Conservation (phyloP, 2,113 vertebrate species). For the Dasyprocta punctata region DNA sequence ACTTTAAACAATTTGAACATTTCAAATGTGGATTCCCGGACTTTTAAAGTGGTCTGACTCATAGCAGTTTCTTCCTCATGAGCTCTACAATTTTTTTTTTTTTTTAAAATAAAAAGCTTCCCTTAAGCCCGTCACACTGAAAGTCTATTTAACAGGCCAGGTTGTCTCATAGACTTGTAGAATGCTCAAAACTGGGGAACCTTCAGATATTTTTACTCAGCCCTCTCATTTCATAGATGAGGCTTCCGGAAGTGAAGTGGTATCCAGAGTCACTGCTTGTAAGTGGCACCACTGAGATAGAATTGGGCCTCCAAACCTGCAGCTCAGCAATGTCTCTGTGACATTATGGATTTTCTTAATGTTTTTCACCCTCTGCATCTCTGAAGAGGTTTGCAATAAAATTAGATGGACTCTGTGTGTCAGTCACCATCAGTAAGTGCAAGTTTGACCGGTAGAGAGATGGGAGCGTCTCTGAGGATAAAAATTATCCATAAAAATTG, state of each 20-base stretch:
- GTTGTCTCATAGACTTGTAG: background rate
- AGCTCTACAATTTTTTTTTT: no score
- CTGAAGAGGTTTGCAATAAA: background rate
- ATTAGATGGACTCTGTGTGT: background rate
- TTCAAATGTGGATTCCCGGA: background rate
- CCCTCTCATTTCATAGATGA: background rate
- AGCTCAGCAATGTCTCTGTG: background rate
- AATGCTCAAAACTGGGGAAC: background rate
- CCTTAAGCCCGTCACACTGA: background rate
- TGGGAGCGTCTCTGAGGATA: background rate
- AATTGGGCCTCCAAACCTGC: background rate
- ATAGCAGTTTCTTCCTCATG: background rate
- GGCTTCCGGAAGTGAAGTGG: background rate
- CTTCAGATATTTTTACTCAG: background rate
- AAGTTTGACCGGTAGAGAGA: background rate
- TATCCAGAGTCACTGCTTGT: rapidly evolving
- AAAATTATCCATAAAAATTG: background rate
- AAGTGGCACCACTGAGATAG: background rate
- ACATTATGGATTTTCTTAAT: no score
- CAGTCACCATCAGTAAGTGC: background rate
- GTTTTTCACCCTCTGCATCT: no score
- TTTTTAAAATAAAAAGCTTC: background rate
- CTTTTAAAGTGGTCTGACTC: background rate
- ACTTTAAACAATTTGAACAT: background rate
- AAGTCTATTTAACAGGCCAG: background rate